Evolutionary conservation across 2,113 vertebrate genomes (phyloP), one percentile per base, ranked within the genome.

Genomic region (Phrynocephalus versicolor): DNA sequence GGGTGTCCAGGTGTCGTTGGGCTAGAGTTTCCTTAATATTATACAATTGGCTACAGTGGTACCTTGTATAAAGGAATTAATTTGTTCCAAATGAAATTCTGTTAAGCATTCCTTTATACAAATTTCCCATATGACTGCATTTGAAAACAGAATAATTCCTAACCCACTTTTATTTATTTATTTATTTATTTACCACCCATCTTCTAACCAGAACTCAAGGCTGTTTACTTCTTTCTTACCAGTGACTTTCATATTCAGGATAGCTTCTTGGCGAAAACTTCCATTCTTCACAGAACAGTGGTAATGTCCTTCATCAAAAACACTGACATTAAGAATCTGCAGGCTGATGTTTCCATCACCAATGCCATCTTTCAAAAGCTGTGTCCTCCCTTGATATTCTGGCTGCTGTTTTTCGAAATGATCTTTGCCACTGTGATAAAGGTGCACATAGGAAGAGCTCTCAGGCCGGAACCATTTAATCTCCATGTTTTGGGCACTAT

Each of bases 231-330:
- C 23, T 69, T 67, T 81, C 72, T 0, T 2, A 94, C 94, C 88
- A 87, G 90, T 87, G 64, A 95, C 92, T 57, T 51, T 3, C 37
- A 94, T 82, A 25, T 3, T 80, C 57, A 90, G 0, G n/a, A 37
- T 1, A 55, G 92, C 90, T 84, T 92, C 60, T 0, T 94, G 88
- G 0, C 90, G 88, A 51, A 87, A 94, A 30, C 85, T 85, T 65
- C 87, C 83, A 70, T 89, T 89, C 39, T 90, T 91, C 81, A 95
- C 92, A 69, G 89, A 94, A 30, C 95, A 95, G 62, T 13, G 80
- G 69, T 94, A 95, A 13, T 2, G 9, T 12, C 94, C 94, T 0
- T 92, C 27, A 4, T 96, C 94, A 0, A 37, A 90, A 21, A 88
- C 58, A 0, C 86, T 90, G 82, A 93, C 4, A 0, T 88, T 84